Evolutionary conservation across 2,113 vertebrate genomes (phyloP).

Genomic region (Xyrauchen texanus): DNA sequence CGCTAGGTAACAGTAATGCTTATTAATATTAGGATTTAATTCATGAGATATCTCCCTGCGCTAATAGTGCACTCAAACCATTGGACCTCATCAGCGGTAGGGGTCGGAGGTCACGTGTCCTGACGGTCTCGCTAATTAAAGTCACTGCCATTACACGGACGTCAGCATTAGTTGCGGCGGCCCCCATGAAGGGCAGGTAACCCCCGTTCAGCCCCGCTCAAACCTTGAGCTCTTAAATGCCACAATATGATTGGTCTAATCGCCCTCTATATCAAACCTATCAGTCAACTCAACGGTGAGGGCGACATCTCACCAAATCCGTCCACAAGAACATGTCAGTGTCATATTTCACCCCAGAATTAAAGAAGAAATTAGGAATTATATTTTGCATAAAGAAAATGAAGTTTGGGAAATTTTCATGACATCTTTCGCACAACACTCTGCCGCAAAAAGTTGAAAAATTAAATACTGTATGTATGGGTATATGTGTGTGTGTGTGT

Average conservation of each 20-base stretch:
- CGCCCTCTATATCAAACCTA: not conserved
- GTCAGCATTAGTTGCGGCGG: slow-evolving; percentile 71
- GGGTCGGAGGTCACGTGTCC: slow-evolving; percentile 72
- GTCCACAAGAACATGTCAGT: not conserved
- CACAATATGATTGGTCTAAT: slow-evolving; percentile 7
- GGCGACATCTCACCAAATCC: not conserved
- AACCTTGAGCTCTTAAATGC: slow-evolving; percentile 6
- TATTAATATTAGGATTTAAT: slow-evolving; percentile 81
- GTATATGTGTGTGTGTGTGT: too few species aligned
- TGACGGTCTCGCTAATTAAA: slow-evolving; percentile 75
- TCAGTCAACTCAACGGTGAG: not conserved
- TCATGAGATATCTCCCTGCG: slow-evolving; percentile 71
- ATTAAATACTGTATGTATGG: too few species aligned
- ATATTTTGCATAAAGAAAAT: too few species aligned
- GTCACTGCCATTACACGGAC: slow-evolving; percentile 69
- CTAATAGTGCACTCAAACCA: slow-evolving; percentile 74
- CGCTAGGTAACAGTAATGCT: slow-evolving; percentile 65
- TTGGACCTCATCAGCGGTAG: slow-evolving; percentile 77
- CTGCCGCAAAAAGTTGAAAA: too few species aligned
- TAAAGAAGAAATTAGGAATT: too few species aligned
- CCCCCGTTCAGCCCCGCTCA: not conserved
- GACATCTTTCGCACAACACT: too few species aligned
- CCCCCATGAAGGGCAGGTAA: too few species aligned
- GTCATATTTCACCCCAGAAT: too few species aligned
- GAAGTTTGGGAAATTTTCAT: too few species aligned